A percentile compares a stretch with the other conserved stretches of the same genome.
phyloP scores from a whole-genome alignment of 2,888 invertebrate genomes.

The Nomada flava region DNA sequence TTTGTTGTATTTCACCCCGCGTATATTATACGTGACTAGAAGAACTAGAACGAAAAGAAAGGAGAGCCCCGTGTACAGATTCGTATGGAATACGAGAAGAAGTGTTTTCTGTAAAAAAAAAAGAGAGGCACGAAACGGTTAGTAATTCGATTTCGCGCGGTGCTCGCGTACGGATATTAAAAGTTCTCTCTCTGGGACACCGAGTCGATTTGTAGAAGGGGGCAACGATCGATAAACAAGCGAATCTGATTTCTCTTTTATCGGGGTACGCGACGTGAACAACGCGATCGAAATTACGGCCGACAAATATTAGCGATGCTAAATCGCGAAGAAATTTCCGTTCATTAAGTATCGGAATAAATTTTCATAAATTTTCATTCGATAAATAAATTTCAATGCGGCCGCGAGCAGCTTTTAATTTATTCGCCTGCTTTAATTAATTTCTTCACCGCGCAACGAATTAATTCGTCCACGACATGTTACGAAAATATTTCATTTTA shows the following conservation, averaged over 20 bases:
- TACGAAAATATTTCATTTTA: conserved; percentile 45
- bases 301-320: conserved; percentile 31
- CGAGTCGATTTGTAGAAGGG: neutral
- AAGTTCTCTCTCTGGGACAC: neutral
- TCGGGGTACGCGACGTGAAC: neutral
- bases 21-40: conserved; percentile 1
- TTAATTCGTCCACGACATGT: conserved; percentile 36
- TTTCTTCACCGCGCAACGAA: conserved; percentile 24
- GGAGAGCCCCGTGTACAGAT: neutral
- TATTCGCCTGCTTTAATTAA: conserved; percentile 45
- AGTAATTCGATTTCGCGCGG: conserved; percentile 14
- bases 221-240: neutral
- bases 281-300: conserved; percentile 23
- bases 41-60: neutral
- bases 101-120: conserved; percentile 2
- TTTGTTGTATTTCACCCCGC: neutral
- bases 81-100: neutral
- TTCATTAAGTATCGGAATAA: conserved; percentile 44
- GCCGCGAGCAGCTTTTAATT: conserved; percentile 38
- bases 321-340: conserved; percentile 47
- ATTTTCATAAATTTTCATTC: conserved; percentile 47
- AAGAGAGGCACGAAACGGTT: neutral
- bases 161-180: neutral
- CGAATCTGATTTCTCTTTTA: conserved; percentile 38
- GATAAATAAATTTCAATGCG: conserved; percentile 39